Percentiles rank a stretch among this genome's conserved stretches.
These are phyloP conservation scores for Gryllus bimaculatus DNA, from an alignment of 1,140 invertebrate species.

Conservation along the genomic window DNA sequence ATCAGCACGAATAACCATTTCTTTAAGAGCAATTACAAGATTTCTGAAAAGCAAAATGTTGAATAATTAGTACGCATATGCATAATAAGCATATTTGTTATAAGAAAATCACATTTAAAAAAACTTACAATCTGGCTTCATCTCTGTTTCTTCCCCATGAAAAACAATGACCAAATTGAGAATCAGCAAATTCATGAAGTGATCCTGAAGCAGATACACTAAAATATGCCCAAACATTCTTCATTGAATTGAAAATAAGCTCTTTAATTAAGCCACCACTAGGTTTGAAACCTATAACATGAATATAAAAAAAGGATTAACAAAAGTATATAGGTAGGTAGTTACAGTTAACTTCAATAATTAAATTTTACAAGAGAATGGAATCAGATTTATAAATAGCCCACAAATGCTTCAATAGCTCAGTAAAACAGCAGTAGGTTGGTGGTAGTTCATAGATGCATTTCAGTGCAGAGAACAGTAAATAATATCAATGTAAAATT, in stretches of 20 bases:
- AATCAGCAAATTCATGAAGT: constrained; percentile 98
- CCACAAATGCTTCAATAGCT: no score
- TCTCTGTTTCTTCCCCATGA: constrained; percentile 98
- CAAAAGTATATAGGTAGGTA: no score
- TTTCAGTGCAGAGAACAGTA: no score
- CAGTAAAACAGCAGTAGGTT: no score
- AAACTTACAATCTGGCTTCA: constrained; percentile 79
- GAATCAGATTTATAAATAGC: no score
- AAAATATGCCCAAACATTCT: constrained; percentile 99
- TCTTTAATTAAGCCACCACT: constrained; percentile 97
- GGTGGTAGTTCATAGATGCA: no score
- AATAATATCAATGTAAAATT: no score
- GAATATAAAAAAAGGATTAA: constrained; percentile 21
- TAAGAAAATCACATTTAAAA: not conserved
- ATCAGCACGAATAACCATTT: constrained; percentile 93
- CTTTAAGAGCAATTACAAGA: constrained; percentile 93
- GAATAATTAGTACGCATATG: not conserved
- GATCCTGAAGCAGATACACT: constrained; percentile 95
- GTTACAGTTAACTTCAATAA: no score
- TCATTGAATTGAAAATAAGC: constrained; percentile 94
- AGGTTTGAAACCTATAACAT: constrained; percentile 79
- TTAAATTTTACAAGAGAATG: no score
- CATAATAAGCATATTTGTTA: not conserved
- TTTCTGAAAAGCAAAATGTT: constrained; percentile 45
- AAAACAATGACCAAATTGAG: constrained; percentile 99